Evolutionary conservation across 1,140 invertebrate genomes (phyloP), one percentile per base, ranked within the genome.

Genomic region (Helicorthomorpha holstii): DNA sequence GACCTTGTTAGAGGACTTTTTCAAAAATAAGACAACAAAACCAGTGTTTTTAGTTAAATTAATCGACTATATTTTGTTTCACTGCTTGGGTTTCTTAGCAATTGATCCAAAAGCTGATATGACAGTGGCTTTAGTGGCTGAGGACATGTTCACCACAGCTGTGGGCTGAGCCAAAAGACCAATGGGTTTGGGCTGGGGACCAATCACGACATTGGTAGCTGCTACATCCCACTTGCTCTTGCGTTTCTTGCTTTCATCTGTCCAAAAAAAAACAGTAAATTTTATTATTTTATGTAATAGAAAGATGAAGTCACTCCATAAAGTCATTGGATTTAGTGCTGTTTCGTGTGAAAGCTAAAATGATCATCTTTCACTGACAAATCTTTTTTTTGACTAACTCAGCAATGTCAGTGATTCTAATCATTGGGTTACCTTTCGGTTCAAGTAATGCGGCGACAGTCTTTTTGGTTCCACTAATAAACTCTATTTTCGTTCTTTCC

Each of bases 191-290:
- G 55, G 23, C 1, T 22, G 16, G 48, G 34, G 75, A 72, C 0
- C 77, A 25, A 46, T 53, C 52, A 1, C 82, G 79, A 12, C 84
- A 81, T 65, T 50, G 4, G 57, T 53, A 3, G 54, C 54, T 22
- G 54, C 56, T 25, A 89, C 84, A 68, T 89, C 86, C 86, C 86
- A 91, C 66, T 91, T 91, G 16, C 84, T 87, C 70, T 87, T 90
- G 50, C 85, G 73, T 59, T 79, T 82, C 55, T 80, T 82, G 1
- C 68, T 67, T 45, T 80, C 80, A 50, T 80, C 81, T 57, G 54
- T 44, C n/a, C n/a, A n/a, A 21, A 26, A 12, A 10, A 21, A 24
- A 34, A 45, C 10, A 45, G 22, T 7, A 7, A 7, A 34, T 7
- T 16, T 7, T 7, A 34, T 7, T 7, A 34, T 34, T 16, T 34